Evolutionary conservation across 2,888 invertebrate species (phyloP), one percentile per base, ranked within the genome.

Genomic region (Dugesia japonica): DNA sequence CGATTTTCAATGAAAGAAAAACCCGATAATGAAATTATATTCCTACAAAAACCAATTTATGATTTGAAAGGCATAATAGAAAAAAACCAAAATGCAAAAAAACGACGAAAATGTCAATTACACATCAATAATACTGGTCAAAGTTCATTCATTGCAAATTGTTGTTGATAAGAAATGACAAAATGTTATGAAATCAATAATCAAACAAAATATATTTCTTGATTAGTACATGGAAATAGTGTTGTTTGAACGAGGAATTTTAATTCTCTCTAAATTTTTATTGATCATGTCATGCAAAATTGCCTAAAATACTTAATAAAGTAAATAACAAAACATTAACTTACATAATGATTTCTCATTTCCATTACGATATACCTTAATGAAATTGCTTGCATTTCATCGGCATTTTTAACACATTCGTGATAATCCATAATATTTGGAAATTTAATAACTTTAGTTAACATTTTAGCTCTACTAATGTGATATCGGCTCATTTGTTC

Each of bases 241-340:
- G 80, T 85, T 84, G 27, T 81, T 81, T 42, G 92, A 91, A 80
- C 97, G 89, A 1, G 98, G 98, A 83, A 92, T 93, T 87, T 95
- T 94, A 80, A 98, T 94, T 87, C 98, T 98, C 86, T 97, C 97
- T 83, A 95, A 86, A 86, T 98, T 98, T 86, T 98, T 98, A 82
- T 92, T 90, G 80, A 98, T 94, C 84, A 97, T 90, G 86, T 98
- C 97, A 85, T 97, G 95, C 73, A 98, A 88, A 42, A 93, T 92
- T 79, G 94, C 94, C 86, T 86, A 80, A 33, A 82, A 82, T 77
- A 26, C 75, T 31, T 71, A 73, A 71, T 20, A 13, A 56, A n/a
- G 1, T 28, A 75, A 20, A 27, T 75, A 26, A 23, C 17, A 28
- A 38, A 20, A n/a, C n/a, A 13, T 56, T n/a, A 23, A 71, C 84